These are phyloP conservation scores for Shargacucullia verbasci DNA, from an alignment of 2,888 invertebrate species.

Conservation along the genomic window DNA sequence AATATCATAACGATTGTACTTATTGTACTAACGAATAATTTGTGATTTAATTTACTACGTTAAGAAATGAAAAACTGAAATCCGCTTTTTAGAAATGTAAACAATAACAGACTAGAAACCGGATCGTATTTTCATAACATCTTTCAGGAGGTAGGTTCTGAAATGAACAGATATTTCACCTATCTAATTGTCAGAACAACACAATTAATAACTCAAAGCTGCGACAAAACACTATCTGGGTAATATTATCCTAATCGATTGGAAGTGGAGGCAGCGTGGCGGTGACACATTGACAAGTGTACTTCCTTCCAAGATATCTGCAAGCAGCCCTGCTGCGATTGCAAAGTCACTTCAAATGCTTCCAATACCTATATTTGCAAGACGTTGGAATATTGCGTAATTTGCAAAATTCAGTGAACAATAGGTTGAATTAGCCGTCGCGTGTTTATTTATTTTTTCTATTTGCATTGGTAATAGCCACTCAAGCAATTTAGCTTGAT, in stretches of 20 bases:
- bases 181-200: slow-evolving; percentile 30
- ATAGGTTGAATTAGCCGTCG: too few species aligned
- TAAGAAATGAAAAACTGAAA: too few species aligned
- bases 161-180: neutral
- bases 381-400: slow-evolving; percentile 39
- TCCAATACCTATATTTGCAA: slow-evolving; percentile 27
- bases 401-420: too few species aligned
- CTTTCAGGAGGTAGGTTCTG: neutral
- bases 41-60: too few species aligned
- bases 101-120: too few species aligned
- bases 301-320: slow-evolving; percentile 51
- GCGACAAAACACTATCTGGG: slow-evolving; percentile 37
- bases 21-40: too few species aligned
- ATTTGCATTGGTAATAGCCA: too few species aligned
- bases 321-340: slow-evolving; percentile 54
- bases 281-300: slow-evolving; percentile 60
- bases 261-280: slow-evolving; percentile 33
- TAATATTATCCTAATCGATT: slow-evolving; percentile 41
- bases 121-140: neutral
- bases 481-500: too few species aligned
- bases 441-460: too few species aligned
- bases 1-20: too few species aligned
- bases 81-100: too few species aligned
- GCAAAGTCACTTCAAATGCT: slow-evolving; percentile 47
- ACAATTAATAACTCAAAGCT: slow-evolving; percentile 47